Evolutionary conservation across 2,797 vertebrate species (phyloP).

Genomic region (Sorex maritimensis): DNA sequence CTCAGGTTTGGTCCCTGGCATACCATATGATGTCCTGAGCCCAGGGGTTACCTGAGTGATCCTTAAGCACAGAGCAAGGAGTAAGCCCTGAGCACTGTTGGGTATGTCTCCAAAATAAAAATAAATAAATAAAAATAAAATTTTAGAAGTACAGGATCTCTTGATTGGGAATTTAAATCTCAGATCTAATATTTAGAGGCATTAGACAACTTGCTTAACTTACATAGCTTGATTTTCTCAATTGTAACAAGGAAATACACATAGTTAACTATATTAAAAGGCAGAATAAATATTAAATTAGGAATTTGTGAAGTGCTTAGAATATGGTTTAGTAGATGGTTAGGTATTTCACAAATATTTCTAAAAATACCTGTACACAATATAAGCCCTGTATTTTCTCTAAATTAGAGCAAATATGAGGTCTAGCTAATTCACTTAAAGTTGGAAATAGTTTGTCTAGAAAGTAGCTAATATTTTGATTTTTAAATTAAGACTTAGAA

Average conservation of each 20-base stretch:
- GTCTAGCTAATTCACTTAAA: too few species aligned
- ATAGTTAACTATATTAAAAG: background rate
- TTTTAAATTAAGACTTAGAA: background rate
- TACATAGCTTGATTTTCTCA: conserved; percentile 7
- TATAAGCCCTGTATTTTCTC: background rate
- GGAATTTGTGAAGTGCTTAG: background rate
- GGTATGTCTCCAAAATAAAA: too few species aligned
- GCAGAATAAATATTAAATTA: background rate
- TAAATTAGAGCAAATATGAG: background rate
- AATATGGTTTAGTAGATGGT: background rate
- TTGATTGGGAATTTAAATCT: background rate
- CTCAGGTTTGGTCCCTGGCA: too few species aligned
- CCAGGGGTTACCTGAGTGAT: too few species aligned
- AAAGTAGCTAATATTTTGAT: background rate
- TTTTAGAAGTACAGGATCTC: background rate
- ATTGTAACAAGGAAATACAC: background rate
- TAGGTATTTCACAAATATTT: background rate
- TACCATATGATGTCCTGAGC: too few species aligned
- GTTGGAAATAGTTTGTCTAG: background rate
- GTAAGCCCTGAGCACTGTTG: too few species aligned
- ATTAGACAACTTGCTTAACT: background rate
- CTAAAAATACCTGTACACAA: too few species aligned
- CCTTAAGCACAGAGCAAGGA: too few species aligned
- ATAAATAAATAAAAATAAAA: background rate
- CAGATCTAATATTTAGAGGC: background rate